These are phyloP conservation scores for Strigamia crassipes DNA, from an alignment of 2,888 invertebrate species.

Conservation along the genomic window DNA sequence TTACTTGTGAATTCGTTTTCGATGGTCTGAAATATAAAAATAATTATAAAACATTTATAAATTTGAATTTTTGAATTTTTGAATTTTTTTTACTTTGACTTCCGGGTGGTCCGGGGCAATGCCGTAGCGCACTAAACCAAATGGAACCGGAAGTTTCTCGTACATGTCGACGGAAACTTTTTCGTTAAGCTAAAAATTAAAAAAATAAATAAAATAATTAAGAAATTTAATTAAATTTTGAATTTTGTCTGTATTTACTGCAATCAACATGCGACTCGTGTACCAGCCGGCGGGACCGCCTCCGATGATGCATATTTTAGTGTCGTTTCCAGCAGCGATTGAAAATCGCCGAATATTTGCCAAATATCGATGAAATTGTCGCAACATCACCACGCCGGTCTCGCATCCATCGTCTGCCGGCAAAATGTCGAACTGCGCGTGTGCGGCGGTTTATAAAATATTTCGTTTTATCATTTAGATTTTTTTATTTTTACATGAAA, in stretches of 20 bases:
- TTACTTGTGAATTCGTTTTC: conserved; percentile 92
- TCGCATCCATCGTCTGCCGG: too few species aligned
- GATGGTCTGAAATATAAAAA: conserved; percentile 70
- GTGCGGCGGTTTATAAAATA: too few species aligned
- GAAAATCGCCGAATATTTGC: not conserved
- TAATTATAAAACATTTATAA: not conserved
- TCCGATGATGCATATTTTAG: conserved; percentile 76
- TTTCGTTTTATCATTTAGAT: too few species aligned
- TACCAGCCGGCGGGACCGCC: conserved; percentile 98
- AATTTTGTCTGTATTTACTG: conserved; percentile 62
- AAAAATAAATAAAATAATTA: conserved; percentile 51
- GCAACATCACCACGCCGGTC: too few species aligned
- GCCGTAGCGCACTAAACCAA: conserved; percentile 94
- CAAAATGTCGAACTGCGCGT: too few species aligned
- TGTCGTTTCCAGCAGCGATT: not conserved
- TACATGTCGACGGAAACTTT: conserved; percentile 79
- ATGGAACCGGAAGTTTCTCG: conserved; percentile 94
- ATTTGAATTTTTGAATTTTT: not conserved
- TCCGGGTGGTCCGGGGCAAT: conserved; percentile 99
- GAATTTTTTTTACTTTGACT: conserved; percentile 71
- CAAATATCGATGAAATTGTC: too few species aligned
- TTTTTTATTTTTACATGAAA: too few species aligned
- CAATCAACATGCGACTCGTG: conserved; percentile 87
- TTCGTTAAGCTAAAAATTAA: conserved; percentile 62
- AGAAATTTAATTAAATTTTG: conserved; percentile 22